Evolutionary conservation across 2,888 invertebrate genomes (phyloP).

Genomic region (Tricholauxania praeusta): DNA sequence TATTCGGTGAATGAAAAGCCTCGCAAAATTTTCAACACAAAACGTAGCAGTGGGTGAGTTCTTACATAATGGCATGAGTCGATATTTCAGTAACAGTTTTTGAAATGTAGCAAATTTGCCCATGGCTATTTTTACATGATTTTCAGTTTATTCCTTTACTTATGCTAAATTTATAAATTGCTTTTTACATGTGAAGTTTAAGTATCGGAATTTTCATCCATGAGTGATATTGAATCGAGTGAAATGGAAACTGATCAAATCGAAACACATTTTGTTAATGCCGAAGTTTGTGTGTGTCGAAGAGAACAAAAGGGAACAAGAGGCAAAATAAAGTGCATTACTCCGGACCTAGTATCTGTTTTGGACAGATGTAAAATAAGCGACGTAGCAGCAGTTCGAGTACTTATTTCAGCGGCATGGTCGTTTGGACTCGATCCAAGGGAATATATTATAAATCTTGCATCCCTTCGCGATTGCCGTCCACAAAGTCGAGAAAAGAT

Average conservation of each 20-base stretch:
- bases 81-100: too few species aligned
- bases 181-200: too few species aligned
- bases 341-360: constrained; percentile 22
- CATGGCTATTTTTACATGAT: too few species aligned
- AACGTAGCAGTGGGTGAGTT: too few species aligned
- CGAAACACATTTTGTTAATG: not conserved
- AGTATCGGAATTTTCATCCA: too few species aligned
- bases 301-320: not conserved
- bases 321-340: constrained; percentile 21
- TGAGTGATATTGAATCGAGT: not conserved
- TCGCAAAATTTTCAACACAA: too few species aligned
- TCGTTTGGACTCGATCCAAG: not conserved
- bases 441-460: not conserved
- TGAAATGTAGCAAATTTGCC: too few species aligned
- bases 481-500: not conserved
- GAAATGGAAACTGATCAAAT: not conserved
- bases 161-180: too few species aligned
- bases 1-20: too few species aligned
- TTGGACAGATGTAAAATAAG: constrained; percentile 25
- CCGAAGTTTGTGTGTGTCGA: not conserved
- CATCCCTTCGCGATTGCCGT: not conserved
- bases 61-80: too few species aligned
- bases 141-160: too few species aligned
- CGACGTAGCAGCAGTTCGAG: constrained; percentile 20
- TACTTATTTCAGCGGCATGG: constrained; percentile 10